Base-by-base conservation (phyloP, 2,888 invertebrate species). In the Omphaloscelis lunosa region DNA sequence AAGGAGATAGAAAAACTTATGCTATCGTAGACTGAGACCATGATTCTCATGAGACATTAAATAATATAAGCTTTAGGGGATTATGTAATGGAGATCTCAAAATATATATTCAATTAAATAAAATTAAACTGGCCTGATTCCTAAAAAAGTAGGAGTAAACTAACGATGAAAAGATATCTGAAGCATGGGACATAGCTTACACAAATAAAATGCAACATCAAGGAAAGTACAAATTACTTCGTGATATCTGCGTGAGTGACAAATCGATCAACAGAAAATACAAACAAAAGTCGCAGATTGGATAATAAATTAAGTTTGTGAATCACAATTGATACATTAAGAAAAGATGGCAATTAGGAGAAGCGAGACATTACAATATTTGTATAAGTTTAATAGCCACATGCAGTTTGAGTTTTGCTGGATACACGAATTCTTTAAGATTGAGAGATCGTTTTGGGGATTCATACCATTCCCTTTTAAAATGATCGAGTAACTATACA, bases 251-350 rank as follows among this genome's bases (percentile, higher is more conserved):
- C n/a, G 53, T 41, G 45, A 61, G 39, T 48, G 56, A 61, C 72
- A 48, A 41, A 77, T 82, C 71, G 17, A 74, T 71, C 61, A 71
- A 67, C 45, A 23, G 48, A 27, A 34, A 75, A 53, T 29, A 59
- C 72, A 82, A 85, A 84, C 69, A 84, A 66, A 67, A 65, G 23
- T 45, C 45, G 27, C 11, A 59, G 72, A 85, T 82, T 78, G 61
- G 41, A 82, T 72, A 77, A 58, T 41, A 34, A 70, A 83, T 75
- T 20, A 51, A 65, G 58, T 67, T 53, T 68, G 53, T 9, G 3
- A 34, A 71, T 17, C 29, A 51, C n/a, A 78, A 61, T 66, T 41
- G 29, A 61, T 34, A 23, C 29, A 59, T 41, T 11, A 23, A 12
- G n/a, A 59, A 51, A 17, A 59, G 51, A 51, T 41, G 34, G 34